Conservation (phyloP, 2,888 invertebrate species). For the Cephus runcator region DNA sequence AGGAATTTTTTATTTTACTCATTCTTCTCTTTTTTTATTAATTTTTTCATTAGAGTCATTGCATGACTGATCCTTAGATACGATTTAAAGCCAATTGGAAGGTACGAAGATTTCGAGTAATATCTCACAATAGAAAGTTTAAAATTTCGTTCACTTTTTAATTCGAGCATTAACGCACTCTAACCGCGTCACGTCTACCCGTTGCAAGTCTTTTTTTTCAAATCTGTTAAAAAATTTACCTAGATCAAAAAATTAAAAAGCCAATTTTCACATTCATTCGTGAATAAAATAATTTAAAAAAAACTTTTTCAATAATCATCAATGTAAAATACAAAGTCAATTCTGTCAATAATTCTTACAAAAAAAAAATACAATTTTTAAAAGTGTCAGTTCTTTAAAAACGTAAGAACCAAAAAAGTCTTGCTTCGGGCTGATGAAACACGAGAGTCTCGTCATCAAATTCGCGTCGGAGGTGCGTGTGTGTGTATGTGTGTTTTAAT, state of each 20-base stretch:
- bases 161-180: neutral
- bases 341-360: too few relatives aligned
- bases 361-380: too few relatives aligned
- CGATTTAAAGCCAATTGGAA: conserved; percentile 60
- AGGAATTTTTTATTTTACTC: neutral
- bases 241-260: neutral
- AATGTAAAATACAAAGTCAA: neutral
- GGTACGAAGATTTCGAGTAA: conserved; percentile 49
- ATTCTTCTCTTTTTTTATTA: conserved; percentile 1
- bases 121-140: neutral
- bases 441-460: conserved; percentile 20
- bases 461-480: conserved; percentile 16
- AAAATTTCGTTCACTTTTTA: neutral
- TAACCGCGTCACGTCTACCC: neutral
- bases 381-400: neutral
- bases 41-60: conserved; percentile 52
- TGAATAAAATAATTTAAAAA: neutral
- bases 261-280: neutral
- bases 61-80: conserved; percentile 57
- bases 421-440: neutral
- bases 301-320: neutral
- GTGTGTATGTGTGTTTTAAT: conserved; percentile 23
- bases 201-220: neutral
- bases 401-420: neutral
- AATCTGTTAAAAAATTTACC: neutral